Evolutionary conservation across 2,888 invertebrate species (phyloP).

Genomic region (Rotaria magnacalcarata): DNA sequence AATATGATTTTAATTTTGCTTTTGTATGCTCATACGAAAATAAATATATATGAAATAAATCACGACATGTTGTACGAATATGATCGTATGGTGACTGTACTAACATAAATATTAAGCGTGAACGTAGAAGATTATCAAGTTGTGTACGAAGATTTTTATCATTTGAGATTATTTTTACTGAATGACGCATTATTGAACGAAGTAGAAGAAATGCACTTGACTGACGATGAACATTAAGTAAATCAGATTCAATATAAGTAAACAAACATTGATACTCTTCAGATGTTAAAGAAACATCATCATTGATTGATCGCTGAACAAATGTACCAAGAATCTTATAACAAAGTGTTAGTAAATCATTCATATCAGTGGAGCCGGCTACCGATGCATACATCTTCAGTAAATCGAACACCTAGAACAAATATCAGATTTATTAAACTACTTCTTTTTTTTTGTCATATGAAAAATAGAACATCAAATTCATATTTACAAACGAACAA

Average conservation of each 20-base stretch:
- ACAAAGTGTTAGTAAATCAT: conserved; percentile 6
- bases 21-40: conserved; percentile 16
- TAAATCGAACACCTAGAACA: not conserved
- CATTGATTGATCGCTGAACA: not conserved
- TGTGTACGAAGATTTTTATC: not conserved
- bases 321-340: conserved; percentile 20
- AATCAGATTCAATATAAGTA: conserved; percentile 21
- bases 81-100: not conserved
- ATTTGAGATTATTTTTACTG: not conserved
- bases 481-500: too few relatives aligned
- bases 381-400: not conserved
- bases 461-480: not conserved
- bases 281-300: not conserved
- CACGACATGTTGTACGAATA: not conserved
- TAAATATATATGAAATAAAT: not conserved
- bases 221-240: not conserved
- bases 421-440: too few relatives aligned
- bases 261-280: conserved; percentile 24
- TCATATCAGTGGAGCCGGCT: not conserved
- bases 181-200: conserved; percentile 13
- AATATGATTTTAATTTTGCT: conserved; percentile 14
- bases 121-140: conserved; percentile 4
- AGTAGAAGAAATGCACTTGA: conserved; percentile 30
- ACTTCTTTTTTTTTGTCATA: too few relatives aligned
- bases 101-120: not conserved